Percentiles rank a stretch among this genome's conserved stretches.
These are phyloP conservation scores for Hemicordylus capensis DNA, from an alignment of 2,113 vertebrate species.

Conservation along the genomic window DNA sequence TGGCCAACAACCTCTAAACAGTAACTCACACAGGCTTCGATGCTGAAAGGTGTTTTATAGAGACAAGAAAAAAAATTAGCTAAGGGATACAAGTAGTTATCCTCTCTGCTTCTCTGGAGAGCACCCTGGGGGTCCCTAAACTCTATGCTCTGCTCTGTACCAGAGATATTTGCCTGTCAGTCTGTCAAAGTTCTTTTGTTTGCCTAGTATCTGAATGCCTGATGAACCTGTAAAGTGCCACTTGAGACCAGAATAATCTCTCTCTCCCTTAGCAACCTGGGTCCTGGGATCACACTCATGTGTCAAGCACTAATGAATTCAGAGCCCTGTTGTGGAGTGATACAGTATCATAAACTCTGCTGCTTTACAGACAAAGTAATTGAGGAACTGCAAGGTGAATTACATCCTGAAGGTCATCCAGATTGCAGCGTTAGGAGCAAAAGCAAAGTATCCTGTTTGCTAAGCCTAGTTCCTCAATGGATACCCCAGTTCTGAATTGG, in stretches of 20 bases:
- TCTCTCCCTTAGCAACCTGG: constrained; percentile 4
- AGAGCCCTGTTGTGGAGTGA: not conserved
- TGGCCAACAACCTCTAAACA: constrained; percentile 11
- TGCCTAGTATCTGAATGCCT: constrained; percentile 14
- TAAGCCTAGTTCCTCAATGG: not conserved
- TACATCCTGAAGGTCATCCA: constrained; percentile 3
- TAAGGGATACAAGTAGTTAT: not conserved
- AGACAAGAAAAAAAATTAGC: constrained; percentile 2
- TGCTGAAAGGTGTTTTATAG: not conserved
- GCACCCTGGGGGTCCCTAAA: not conserved
- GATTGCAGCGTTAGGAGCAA: not conserved
- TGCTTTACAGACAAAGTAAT: not conserved
- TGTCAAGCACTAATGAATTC: constrained; percentile 23
- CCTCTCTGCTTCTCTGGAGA: constrained; percentile 2
- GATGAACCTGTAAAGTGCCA: constrained; percentile 9
- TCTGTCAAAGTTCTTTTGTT: constrained; percentile 31
- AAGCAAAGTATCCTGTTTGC: not conserved
- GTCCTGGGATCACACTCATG: not conserved
- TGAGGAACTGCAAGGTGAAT: not conserved
- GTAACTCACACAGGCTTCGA: not conserved
- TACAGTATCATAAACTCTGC: not conserved
- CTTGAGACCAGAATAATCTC: constrained; percentile 18
- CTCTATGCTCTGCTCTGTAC: not conserved
- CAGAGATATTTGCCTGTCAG: not conserved
- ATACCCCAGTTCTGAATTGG: not conserved